phyloP scores from a whole-genome alignment of 1,140 invertebrate genomes.

The Trichonephila clavipes region DNA sequence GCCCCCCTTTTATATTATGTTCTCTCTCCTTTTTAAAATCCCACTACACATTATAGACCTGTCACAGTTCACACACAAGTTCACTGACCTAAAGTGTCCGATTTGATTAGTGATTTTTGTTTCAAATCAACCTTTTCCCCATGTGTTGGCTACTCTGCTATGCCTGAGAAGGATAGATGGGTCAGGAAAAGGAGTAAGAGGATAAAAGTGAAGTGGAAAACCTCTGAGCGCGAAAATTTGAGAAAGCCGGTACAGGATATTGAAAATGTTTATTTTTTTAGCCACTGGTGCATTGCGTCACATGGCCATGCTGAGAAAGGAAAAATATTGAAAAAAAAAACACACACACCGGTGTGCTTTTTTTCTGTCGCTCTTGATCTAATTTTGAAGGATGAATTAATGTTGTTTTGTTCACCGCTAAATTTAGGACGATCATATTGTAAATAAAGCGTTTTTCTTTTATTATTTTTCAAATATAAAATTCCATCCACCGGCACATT shows the following conservation, averaged over 20 bases:
- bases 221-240: not conserved
- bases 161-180: not conserved
- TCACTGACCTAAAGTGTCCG: slow-evolving; percentile 38
- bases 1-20: slow-evolving; percentile 6
- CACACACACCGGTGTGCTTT: not conserved
- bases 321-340: not conserved
- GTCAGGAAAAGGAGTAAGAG: not conserved
- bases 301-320: not conserved
- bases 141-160: not conserved
- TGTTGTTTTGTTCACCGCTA: too few species aligned
- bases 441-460: too few species aligned
- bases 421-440: too few species aligned
- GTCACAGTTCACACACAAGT: slow-evolving; percentile 11
- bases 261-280: slow-evolving; percentile 1
- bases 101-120: not conserved
- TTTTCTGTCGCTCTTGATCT: not conserved
- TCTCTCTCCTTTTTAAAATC: not conserved
- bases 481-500: too few species aligned
- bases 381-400: not conserved
- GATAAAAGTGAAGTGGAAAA: not conserved
- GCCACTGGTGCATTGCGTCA: slow-evolving; percentile 23
- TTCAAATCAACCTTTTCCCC: not conserved
- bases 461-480: too few species aligned
- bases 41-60: not conserved
- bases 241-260: not conserved